Evolutionary conservation across 2,888 invertebrate species (phyloP), one percentile per base, ranked within the genome.

Genomic region (Cremastinae sp.): DNA sequence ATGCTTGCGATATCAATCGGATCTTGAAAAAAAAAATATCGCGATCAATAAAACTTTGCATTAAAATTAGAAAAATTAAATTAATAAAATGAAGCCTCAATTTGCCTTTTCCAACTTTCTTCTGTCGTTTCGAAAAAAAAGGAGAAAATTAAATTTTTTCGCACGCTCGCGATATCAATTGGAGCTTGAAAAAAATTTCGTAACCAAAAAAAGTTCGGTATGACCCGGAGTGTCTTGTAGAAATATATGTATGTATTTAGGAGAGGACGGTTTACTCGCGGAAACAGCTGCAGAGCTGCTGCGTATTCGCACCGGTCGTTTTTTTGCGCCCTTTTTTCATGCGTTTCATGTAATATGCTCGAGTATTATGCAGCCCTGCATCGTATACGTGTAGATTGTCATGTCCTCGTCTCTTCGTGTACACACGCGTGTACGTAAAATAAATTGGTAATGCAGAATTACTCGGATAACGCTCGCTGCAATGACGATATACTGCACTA

Each of bases 201-300:
- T 10, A 16, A 10, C 16, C 14, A 10, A 56, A 56, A 12, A 28
- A 28, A 28, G 28, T 28, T 28, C 28, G 28, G 28, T 28, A 28
- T 5, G 28, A 28, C 28, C 28, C 28, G 28, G 28, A 28, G 5
- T 28, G 28, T 28, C 28, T 28, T 3, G 4, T 10, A 10, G n/a
- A 14, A 16, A 56, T 62, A 9, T 39, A 35, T 22, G n/a, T 8
- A 37, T 1, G 12, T 66, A 53, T 66, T 35, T 22, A 22, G 39
- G 37, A 45, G 37, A 45, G 59, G 39, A 56, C 18, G 64, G 53
- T 64, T 55, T 72, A 56, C 56, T 71, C 76, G 58, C 68, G 73
- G 76, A 76, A 76, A 73, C 73, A 76, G 76, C 76, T 76, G 76
- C 76, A 69, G 16, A 64, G 69, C 53, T 59, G 68, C 53, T 69